Conservation (phyloP, 2,797 vertebrate species). For the Cottoperca gobio region DNA sequence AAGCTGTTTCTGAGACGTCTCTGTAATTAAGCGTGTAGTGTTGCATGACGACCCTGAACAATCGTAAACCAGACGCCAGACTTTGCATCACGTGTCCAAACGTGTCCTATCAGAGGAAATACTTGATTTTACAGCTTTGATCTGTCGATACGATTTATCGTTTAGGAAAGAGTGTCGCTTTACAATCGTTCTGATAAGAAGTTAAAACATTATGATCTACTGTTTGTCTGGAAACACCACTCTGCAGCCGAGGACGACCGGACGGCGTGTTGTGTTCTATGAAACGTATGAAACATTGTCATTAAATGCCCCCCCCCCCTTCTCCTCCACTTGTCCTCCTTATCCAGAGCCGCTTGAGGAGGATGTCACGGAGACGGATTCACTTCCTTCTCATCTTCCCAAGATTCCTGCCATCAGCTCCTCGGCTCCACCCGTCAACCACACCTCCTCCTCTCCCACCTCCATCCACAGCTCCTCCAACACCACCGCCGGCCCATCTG, state of each 20-base stretch:
- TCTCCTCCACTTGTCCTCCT: conserved; percentile 22
- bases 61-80: no score
- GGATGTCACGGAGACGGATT: conserved; percentile 48
- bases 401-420: conserved; percentile 47
- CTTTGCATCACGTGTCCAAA: no score
- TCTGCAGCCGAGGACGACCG: conserved; percentile 9
- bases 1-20: no score
- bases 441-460: conserved; percentile 58
- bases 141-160: no score
- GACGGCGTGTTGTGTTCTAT: conserved; percentile 22
- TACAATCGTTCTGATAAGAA: no score
- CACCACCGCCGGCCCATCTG: conserved; percentile 61
- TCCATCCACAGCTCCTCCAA: conserved; percentile 57
- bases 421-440: conserved; percentile 58
- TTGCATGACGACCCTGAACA: no score
- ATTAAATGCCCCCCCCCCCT: conserved; percentile 24
- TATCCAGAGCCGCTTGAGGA: conserved; percentile 77
- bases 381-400: conserved; percentile 54
- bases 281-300: conserved; percentile 31
- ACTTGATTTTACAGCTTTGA: no score
- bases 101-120: no score
- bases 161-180: no score
- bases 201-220: conserved; percentile 16
- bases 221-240: conserved; percentile 36
- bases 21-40: no score